A percentile compares a stretch with the other conserved stretches of the same genome.
Conservation (phyloP, 2,888 invertebrate species). For the Aspidapion aeneum region DNA sequence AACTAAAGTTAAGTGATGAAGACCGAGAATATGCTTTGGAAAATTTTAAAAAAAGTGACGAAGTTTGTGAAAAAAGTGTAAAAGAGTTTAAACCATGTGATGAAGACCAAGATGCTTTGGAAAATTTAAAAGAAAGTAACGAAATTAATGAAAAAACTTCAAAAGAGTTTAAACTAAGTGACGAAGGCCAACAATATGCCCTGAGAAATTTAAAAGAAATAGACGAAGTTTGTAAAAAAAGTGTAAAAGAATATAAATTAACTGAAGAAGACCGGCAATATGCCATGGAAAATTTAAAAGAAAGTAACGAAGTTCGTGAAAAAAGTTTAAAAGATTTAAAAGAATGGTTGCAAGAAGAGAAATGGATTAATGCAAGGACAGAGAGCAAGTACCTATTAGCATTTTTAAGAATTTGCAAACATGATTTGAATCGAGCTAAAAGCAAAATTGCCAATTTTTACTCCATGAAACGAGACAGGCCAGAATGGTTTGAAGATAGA, state of each 20-base stretch:
- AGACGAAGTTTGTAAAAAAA: slow-evolving; percentile 31
- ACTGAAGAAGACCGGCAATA: too few relatives aligned
- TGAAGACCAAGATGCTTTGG: too few relatives aligned
- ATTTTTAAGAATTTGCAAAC: slow-evolving; percentile 61
- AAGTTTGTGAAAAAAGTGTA: slow-evolving; percentile 33
- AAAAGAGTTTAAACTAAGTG: too few relatives aligned
- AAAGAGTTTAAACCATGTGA: slow-evolving; percentile 43
- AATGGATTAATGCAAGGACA: slow-evolving; percentile 45
- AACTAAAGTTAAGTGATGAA: too few relatives aligned
- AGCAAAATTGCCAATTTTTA: slow-evolving; percentile 57
- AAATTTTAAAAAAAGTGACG: slow-evolving; percentile 41
- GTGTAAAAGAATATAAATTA: slow-evolving; percentile 41
- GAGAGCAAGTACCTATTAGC: slow-evolving; percentile 53
- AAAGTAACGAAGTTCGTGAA: slow-evolving; percentile 37
- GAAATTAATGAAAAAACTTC: too few relatives aligned
- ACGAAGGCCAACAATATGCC: too few relatives aligned
- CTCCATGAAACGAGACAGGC: slow-evolving; percentile 51
- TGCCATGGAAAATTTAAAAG: slow-evolving; percentile 38
- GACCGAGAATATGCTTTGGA: too few relatives aligned
- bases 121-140: slow-evolving; percentile 42
- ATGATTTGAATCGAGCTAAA: slow-evolving; percentile 55
- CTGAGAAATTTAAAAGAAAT: slow-evolving; percentile 41
- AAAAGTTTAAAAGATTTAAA: slow-evolving; percentile 39
- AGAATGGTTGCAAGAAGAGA: slow-evolving; percentile 47
- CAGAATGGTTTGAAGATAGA: slow-evolving; percentile 60